A percentile compares a stretch with the other conserved stretches of the same genome.
Evolutionary conservation across 2,888 invertebrate genomes (phyloP).

Genomic region (Autographa pulchrina): DNA sequence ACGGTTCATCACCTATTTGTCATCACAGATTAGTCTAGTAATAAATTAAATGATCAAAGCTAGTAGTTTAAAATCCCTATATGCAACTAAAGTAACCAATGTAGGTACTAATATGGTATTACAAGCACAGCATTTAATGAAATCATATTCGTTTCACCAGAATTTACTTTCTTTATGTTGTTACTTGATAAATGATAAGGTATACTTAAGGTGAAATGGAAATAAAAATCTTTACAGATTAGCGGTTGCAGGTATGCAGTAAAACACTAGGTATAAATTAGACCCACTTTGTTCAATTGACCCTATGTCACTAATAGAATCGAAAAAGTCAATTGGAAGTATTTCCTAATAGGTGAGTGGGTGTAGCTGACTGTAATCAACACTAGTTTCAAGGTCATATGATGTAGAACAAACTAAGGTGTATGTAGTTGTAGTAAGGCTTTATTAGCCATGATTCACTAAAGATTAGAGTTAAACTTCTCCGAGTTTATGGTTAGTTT

Average conservation of each 20-base stretch:
- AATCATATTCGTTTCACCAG: no score
- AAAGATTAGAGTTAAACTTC: not conserved
- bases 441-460: not conserved
- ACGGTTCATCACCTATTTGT: no score
- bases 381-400: slow-evolving; percentile 10
- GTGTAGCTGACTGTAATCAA: not conserved
- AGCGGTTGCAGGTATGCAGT: not conserved
- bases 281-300: slow-evolving; percentile 32
- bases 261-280: slow-evolving; percentile 24
- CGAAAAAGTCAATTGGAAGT: slow-evolving; percentile 14
- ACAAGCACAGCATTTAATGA: no score
- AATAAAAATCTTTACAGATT: no score
- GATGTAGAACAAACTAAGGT: not conserved
- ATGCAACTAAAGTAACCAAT: no score
- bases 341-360: not conserved
- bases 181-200: no score
- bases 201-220: no score
- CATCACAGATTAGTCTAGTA: no score
- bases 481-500: not conserved
- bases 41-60: no score
- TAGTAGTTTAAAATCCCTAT: no score
- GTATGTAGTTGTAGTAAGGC: not conserved
- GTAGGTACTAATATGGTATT: no score
- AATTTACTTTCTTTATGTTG: no score
- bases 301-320: slow-evolving; percentile 24